A percentile compares a stretch with the other conserved stretches of the same genome.
phyloP scores from a whole-genome alignment of 1,140 invertebrate genomes.

The Procambarus clarkii region DNA sequence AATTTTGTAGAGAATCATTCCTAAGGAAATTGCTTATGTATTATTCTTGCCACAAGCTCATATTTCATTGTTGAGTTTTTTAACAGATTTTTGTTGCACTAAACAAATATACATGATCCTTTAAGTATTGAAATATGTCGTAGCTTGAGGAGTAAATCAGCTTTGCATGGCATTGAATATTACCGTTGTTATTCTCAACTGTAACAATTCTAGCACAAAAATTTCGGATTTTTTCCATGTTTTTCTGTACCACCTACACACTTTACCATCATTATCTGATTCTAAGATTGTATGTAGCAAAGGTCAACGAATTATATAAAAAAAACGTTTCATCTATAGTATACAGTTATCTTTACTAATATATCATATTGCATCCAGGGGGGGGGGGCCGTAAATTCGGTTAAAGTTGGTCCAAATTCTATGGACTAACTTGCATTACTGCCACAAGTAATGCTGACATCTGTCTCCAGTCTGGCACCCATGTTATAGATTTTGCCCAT shows the following conservation, averaged over 20 bases:
- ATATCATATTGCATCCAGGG: neutral
- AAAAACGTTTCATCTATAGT: neutral
- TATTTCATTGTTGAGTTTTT: constrained; percentile 31
- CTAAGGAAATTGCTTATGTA: constrained; percentile 29
- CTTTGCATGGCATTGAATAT: constrained; percentile 36
- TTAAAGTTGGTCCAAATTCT: constrained; percentile 36
- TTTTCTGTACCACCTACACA: constrained; percentile 19
- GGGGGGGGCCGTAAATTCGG: constrained; percentile 13
- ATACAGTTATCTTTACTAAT: neutral
- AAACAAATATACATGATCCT: constrained; percentile 1
- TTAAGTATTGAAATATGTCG: constrained; percentile 21
- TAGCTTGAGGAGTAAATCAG: constrained; percentile 43
- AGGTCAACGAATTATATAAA: neutral
- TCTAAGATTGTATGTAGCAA: constrained; percentile 17
- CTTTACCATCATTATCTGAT: constrained; percentile 30
- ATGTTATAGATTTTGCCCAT: too few species aligned
- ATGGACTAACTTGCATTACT: too few species aligned
- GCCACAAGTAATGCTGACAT: too few species aligned
- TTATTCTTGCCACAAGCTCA: constrained; percentile 52
- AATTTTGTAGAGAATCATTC: constrained; percentile 49
- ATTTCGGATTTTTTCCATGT: constrained; percentile 1
- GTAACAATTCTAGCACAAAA: constrained; percentile 40
- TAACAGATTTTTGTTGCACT: constrained; percentile 20
- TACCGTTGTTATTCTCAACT: constrained; percentile 7
- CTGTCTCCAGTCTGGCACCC: too few species aligned